Evolutionary conservation across 2,888 invertebrate species (phyloP), one percentile per base, ranked within the genome.

Genomic region (Epistrophe eligans): DNA sequence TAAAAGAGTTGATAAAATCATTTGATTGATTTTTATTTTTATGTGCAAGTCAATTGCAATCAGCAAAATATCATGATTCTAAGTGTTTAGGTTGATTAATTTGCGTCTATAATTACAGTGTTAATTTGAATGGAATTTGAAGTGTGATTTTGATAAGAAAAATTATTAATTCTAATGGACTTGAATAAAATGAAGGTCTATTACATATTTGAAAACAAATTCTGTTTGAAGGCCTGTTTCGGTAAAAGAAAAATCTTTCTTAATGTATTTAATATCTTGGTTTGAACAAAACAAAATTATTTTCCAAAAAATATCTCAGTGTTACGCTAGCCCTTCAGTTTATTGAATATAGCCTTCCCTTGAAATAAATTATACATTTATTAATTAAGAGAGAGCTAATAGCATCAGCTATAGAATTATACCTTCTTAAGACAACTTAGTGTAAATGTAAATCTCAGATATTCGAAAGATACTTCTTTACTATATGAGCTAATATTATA

Each of bases 1-100:
- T 48, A 45, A 50, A 55, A 24, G 24, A 62, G 45, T 73, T 73
- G 79, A 84, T 84, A 57, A 64, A 79, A 84, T 79, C 79, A 15
- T 62, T 24, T 43, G 35, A 74, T 79, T 62, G 60, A 64, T 35
- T 43, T 50, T 57, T 79, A 83, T 79, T 84, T 74, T 8, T 35
- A 79, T 70, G 38, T 24, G 40, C 70, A 57, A 66, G 55, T 74
- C 67, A 67, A 70, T 45, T 77, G 57, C 35, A 40, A 74, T 67
- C 38, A 62, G 50, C 67, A 50, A 24, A 19, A 10, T 32, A 50
- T 60, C 40, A 40, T 15, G 24, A 15, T 15, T 43, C 19, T 2
- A 17, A 48, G 40, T 28, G 67, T 52, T 52, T 55, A 15, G 55
- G 55, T 28, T 70, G 52, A 70, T 55, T 70, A 40, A 70, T 70